phyloP scores from a whole-genome alignment of 2,888 invertebrate genomes.

The Drosophila kanekoi region DNA sequence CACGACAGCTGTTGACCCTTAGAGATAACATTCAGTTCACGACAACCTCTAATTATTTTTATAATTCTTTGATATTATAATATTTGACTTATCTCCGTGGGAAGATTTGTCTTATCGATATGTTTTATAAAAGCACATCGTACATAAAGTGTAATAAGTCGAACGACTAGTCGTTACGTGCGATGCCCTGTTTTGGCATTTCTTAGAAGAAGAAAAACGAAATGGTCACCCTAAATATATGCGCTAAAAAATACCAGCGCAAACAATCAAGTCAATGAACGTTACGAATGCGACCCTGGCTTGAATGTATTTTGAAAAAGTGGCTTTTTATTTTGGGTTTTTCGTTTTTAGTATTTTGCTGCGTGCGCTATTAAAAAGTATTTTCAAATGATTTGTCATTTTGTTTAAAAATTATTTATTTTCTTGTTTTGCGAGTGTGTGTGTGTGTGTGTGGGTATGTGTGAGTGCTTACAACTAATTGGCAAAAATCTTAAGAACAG shows the following conservation, averaged over 20 bases:
- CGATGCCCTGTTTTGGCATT: background rate
- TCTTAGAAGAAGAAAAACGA: background rate
- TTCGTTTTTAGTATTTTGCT: slow-evolving; percentile 3
- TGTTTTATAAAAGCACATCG: too few relatives aligned
- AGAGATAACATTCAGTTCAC: too few relatives aligned
- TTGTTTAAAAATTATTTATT: slow-evolving; percentile 15
- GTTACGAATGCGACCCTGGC: background rate
- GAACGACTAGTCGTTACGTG: background rate
- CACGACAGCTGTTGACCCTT: too few relatives aligned
- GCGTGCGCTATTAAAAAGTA: background rate
- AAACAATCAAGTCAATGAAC: background rate
- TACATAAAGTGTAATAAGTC: too few relatives aligned
- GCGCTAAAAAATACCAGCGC: background rate
- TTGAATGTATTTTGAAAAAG: background rate
- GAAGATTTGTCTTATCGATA: background rate
- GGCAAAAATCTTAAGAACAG: slow-evolving; percentile 78
- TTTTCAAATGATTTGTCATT: background rate
- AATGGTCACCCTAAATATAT: slow-evolving; percentile 2
- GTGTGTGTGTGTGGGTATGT: slow-evolving; percentile 20
- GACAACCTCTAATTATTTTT: too few relatives aligned
- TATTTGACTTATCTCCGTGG: too few relatives aligned
- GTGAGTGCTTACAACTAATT: slow-evolving; percentile 52
- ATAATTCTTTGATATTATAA: too few relatives aligned
- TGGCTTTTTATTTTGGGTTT: background rate
- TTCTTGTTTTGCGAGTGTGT: slow-evolving; percentile 9